Base-by-base conservation (phyloP, 64 coral and sea anemone species). In the Pocillopora verrucosa region DNA sequence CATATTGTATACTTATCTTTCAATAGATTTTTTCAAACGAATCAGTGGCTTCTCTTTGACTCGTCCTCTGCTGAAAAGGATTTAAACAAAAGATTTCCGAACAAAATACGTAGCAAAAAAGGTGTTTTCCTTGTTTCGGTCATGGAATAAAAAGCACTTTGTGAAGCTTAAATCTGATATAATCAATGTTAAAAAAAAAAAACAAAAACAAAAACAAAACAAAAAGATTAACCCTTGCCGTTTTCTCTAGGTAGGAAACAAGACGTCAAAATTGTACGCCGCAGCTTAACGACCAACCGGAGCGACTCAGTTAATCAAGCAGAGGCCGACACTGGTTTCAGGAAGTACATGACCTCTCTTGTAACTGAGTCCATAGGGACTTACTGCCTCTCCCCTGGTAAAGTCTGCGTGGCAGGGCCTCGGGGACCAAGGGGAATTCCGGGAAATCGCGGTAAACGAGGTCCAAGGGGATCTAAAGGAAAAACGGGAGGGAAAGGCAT, bases 331-430 rank as follows among this genome's bases (percentile, higher is more conserved):
- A 26, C 12, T 34, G 26, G 11, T 12, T 14, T 75, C 11, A 75
- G n/a, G 73, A 75, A 34, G 36, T 75, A 75, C 73, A 11, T 75
- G 73, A 75, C 19, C 10, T 75, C 13, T 13, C 36, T 75, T 75
- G 73, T 75, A 36, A n/a, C 16, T 26, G 73, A 75, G 11, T 75
- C 73, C 36, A 13, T 75, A 15, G 11, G 16, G 26, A 36, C 73
- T 14, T 86, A 76, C 70, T 92, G 90, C 77, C 82, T 76, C 17
- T 9, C 75, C 2, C 74, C 74, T 36, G 68, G 77, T 26, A 92
- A 72, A 70, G 62, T 86, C 13, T 92, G 90, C 22, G 60, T 77
- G 19, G 68, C 81, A 34, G 90, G 90, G 58, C 73, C 59, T 25
- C 60, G 81, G 12, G 90, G 90, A 35, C 51, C 61, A 58, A 84